Percentiles rank a stretch among this genome's conserved stretches.
Evolutionary conservation across 2,113 vertebrate species (phyloP).

Genomic region (Cyanoliseus patagonus): DNA sequence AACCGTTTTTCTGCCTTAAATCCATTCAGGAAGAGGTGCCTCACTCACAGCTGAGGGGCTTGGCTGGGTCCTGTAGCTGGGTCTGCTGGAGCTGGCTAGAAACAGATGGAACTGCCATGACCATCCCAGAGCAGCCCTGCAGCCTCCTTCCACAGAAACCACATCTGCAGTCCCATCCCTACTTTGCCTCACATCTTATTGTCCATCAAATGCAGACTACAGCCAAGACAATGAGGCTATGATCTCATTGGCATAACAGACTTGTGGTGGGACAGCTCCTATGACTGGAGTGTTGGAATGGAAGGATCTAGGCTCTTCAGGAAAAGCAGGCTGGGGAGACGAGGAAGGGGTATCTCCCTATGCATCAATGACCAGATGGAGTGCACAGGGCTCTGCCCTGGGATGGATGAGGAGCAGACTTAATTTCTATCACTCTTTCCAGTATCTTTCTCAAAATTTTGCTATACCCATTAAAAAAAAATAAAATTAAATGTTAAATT

Average conservation of each 20-base stretch:
- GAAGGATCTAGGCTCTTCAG: not conserved
- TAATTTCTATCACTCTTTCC: not conserved
- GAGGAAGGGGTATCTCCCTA: not conserved
- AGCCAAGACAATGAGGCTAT: not conserved
- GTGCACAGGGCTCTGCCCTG: not conserved
- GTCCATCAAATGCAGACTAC: not conserved
- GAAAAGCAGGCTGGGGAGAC: not conserved
- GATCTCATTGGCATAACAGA: not conserved
- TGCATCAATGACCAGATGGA: not conserved
- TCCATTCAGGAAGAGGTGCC: fast-evolving
- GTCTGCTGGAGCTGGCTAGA: not conserved
- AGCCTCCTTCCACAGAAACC: not conserved
- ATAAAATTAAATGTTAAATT: not conserved
- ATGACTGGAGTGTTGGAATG: not conserved
- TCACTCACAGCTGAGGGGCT: not conserved
- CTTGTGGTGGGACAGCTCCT: not conserved
- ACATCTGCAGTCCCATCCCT: not conserved
- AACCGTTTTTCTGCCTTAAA: not conserved
- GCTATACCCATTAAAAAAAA: not conserved
- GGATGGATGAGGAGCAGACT: not conserved
- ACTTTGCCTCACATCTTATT: not conserved
- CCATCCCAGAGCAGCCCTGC: not conserved
- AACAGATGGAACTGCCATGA: not conserved
- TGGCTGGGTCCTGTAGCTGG: not conserved
- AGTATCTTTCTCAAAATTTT: not conserved